Evolutionary conservation across 2,113 vertebrate genomes (phyloP).

Genomic region (Plestiodon gilberti): DNA sequence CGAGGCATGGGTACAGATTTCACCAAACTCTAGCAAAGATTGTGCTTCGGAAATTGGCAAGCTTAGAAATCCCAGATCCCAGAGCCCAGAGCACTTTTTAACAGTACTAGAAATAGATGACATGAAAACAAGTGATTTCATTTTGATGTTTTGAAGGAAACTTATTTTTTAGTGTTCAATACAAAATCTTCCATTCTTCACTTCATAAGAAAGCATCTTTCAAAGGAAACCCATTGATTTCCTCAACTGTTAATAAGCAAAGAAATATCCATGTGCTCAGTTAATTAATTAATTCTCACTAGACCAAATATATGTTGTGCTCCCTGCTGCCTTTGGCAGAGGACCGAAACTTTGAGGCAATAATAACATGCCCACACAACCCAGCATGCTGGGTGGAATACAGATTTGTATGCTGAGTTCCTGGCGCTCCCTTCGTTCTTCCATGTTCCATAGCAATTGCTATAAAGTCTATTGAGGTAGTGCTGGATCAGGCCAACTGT

Average conservation of each 20-base stretch:
- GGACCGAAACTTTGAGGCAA: neutral
- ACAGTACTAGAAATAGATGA: neutral
- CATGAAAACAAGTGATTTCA: neutral
- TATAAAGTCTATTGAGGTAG: neutral
- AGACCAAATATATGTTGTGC: neutral
- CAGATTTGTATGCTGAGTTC: slow-evolving; percentile 10
- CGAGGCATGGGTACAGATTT: slow-evolving; percentile 37
- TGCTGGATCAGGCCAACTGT: neutral
- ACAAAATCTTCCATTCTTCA: neutral
- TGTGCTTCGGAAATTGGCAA: slow-evolving; percentile 10
- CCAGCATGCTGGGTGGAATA: neutral
- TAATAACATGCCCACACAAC: neutral
- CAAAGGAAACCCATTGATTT: neutral
- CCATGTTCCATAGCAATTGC: neutral
- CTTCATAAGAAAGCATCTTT: neutral
- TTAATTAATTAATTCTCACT: slow-evolving; percentile 6
- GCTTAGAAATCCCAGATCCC: slow-evolving; percentile 22
- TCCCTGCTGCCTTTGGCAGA: neutral
- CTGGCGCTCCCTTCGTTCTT: neutral
- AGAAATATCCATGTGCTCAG: neutral
- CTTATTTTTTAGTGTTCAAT: neutral
- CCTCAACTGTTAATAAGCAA: neutral
- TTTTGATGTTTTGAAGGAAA: slow-evolving; percentile 2
- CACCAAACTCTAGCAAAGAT: slow-evolving; percentile 2
- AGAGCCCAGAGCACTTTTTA: neutral